These are phyloP conservation scores for Pygoscelis adeliae DNA, from an alignment of 2,113 vertebrate genomes.

Conservation along the genomic window DNA sequence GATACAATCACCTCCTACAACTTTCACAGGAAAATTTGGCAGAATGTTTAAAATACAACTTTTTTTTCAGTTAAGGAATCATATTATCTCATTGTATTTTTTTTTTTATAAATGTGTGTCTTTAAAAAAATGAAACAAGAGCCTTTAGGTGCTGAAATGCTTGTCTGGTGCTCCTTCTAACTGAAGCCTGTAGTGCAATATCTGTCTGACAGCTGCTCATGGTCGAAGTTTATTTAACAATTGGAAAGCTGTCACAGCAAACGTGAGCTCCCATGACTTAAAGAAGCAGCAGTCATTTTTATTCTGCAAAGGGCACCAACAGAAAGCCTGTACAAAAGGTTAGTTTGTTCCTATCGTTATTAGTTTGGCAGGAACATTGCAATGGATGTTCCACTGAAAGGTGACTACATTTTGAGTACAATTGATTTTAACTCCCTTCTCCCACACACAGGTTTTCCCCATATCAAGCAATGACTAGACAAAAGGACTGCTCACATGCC, in stretches of 20 bases:
- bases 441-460: neutral
- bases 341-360: neutral
- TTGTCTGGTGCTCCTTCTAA: neutral
- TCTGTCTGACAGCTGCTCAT: constrained; percentile 58
- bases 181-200: constrained; percentile 10
- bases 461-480: neutral
- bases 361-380: neutral
- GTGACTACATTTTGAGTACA: neutral
- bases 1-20: neutral
- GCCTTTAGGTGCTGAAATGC: neutral
- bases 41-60: neutral
- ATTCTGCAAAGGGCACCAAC: neutral
- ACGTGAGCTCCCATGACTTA: constrained; percentile 43
- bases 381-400: neutral
- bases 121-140: neutral
- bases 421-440: neutral
- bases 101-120: no score
- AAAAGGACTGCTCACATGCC: neutral
- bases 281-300: constrained; percentile 33
- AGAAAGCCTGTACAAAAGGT: neutral
- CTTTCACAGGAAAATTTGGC: neutral
- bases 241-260: constrained; percentile 59
- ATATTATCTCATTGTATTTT: neutral
- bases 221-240: constrained; percentile 65
- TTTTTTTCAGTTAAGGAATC: neutral